Base-by-base conservation (phyloP, 2,113 vertebrate species). In the Neotragus pygmaeus region DNA sequence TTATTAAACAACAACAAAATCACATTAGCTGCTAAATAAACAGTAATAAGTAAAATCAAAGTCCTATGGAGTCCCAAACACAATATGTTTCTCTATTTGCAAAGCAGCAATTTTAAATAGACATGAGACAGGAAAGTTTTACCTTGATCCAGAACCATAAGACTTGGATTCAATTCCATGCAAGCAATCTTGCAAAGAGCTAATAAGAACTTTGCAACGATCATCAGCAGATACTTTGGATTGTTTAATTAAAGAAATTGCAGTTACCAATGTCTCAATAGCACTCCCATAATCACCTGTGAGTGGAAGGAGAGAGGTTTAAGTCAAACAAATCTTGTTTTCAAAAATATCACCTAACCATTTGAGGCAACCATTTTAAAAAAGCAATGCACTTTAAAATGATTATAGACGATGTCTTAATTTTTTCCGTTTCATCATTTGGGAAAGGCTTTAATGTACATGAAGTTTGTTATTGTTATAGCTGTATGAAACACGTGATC, bases 91-190 rank as follows among this genome's bases (percentile, higher is more conserved):
- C 62, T 91, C 78, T 47, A 90, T 62, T 77, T 97, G 39, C 75
- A 95, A 97, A 92, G 17, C 49, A 93, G 21, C 1, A n/a, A 28
- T 66, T 98, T 97, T 78, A 92, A 93, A 93, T 7, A 81, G 33
- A 94, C n/a, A 97, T 93, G 97, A 98, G 98, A 98, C 85, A 98
- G 98, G 98, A 99, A 98, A 98, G 98, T 98, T 98, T 98, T 99
- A 99, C 99, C 99, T 99, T 98, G 99, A 99, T 94, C 99, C 99
- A 95, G 99, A 99, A 96, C 99, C 99, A 11, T 99, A 99, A 97
- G 99, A 99, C 97, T 99, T 99, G 95, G 99, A 99, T 98, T 99
- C 99, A 93, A 99, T 99, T 97, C 99, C 99, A 97, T 99, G 99
- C 97, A 99, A 99, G 98, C 99, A 99, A 98, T 99, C 99, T 98